Conservation (phyloP, 2,888 invertebrate genomes). For the Lithophane leautieri region DNA sequence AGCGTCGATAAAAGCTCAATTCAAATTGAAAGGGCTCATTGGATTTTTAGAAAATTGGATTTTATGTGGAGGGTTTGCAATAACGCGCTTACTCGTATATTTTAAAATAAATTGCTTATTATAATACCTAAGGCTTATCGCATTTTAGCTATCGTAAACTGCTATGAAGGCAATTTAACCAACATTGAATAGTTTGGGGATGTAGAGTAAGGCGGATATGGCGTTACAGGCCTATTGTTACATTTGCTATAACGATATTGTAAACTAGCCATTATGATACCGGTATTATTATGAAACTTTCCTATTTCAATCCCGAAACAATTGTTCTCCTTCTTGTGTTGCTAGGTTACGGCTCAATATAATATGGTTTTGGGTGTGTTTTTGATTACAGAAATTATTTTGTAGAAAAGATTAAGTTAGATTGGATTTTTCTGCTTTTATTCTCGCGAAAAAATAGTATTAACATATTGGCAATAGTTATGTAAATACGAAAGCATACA, state of each 20-base stretch:
- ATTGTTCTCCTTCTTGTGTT: conserved; percentile 53
- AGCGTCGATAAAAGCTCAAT: conserved; percentile 60
- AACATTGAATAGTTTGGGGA: conserved; percentile 76
- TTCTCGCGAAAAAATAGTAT: conserved; percentile 22
- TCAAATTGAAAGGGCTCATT: conserved; percentile 65
- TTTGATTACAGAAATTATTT: conserved; percentile 37
- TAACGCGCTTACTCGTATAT: conserved; percentile 73
- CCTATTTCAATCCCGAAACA: conserved; percentile 57
- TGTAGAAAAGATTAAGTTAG: conserved; percentile 2
- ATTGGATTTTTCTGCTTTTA: conserved; percentile 5
- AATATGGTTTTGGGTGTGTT: conserved; percentile 31
- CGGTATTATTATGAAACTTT: conserved; percentile 68
- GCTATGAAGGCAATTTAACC: conserved; percentile 78
- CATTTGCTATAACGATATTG: conserved; percentile 66
- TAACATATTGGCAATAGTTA: conserved; percentile 48
- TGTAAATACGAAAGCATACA: conserved; percentile 39
- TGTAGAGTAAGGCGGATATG: conserved; percentile 70
- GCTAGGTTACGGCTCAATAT: conserved; percentile 24
- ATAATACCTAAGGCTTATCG: conserved; percentile 75
- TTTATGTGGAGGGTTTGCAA: conserved; percentile 67
- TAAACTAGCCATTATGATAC: conserved; percentile 69
- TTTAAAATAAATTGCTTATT: conserved; percentile 78
- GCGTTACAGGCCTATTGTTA: conserved; percentile 70
- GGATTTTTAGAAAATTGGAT: conserved; percentile 70
- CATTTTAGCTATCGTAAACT: conserved; percentile 74